These are phyloP conservation scores for Euproctis similis DNA, from an alignment of 2,888 invertebrate species.

Conservation along the genomic window DNA sequence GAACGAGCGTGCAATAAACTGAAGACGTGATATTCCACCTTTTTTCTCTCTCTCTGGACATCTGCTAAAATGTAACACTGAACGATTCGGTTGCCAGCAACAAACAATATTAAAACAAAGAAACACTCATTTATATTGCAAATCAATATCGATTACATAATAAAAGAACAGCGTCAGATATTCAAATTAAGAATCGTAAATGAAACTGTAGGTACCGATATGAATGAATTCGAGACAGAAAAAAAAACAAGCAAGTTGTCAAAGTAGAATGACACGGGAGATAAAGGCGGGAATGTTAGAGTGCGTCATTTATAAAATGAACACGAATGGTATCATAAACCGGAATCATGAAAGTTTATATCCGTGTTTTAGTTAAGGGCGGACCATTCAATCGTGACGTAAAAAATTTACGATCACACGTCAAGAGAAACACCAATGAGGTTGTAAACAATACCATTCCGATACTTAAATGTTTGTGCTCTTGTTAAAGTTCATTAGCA, in stretches of 20 bases:
- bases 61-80: constrained; percentile 35
- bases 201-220: constrained; percentile 6
- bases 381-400: constrained; percentile 69
- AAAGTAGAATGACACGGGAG: too few species aligned
- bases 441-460: constrained; percentile 64
- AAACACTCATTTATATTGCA: constrained; percentile 4
- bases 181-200: constrained; percentile 3
- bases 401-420: constrained; percentile 72
- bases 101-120: constrained; percentile 23
- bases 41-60: constrained; percentile 34
- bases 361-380: constrained; percentile 72
- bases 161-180: constrained; percentile 6
- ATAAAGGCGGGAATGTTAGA: constrained; percentile 43
- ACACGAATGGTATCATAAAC: constrained; percentile 67
- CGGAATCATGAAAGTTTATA: constrained; percentile 71
- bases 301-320: constrained; percentile 70
- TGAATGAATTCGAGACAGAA: constrained; percentile 12
- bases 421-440: constrained; percentile 73
- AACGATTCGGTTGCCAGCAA: constrained; percentile 28
- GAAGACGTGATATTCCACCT: constrained; percentile 61
- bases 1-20: constrained; percentile 66
- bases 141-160: too few species aligned
- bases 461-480: constrained; percentile 51
- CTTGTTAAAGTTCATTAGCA: constrained; percentile 69
- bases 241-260: too few species aligned